Conservation (phyloP, 2,113 vertebrate species). For the Clinocottus analis region DNA sequence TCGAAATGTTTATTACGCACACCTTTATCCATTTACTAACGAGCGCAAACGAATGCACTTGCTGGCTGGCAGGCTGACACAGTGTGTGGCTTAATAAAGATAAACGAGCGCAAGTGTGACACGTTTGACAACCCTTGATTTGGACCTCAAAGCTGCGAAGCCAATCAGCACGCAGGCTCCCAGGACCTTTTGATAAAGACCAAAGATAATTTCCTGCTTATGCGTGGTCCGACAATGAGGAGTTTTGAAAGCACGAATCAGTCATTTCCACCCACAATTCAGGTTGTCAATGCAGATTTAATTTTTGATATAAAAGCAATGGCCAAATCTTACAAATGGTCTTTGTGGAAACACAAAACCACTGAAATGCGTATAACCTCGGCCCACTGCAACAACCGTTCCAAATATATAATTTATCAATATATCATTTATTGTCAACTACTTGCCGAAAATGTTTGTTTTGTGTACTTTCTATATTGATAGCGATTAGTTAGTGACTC, state of each 20-base stretch:
- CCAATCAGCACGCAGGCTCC: constrained; percentile 42
- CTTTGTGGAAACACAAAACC: background rate
- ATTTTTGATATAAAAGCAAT: background rate
- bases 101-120: background rate
- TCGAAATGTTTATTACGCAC: background rate
- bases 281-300: background rate
- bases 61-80: background rate
- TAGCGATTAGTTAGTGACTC: too few relatives aligned
- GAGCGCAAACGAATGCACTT: background rate
- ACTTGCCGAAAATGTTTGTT: too few relatives aligned
- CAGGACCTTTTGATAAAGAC: too few relatives aligned
- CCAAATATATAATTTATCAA: background rate
- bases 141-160: constrained; percentile 26
- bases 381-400: background rate
- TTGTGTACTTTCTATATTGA: background rate
- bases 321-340: background rate
- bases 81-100: background rate
- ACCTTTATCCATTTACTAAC: background rate
- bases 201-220: background rate
- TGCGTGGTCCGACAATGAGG: background rate
- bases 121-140: constrained; percentile 29
- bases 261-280: background rate
- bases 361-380: background rate
- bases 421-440: too few relatives aligned
- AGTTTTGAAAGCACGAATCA: too few relatives aligned